These are phyloP conservation scores for Marisa cornuarietis DNA, from an alignment of 1,140 invertebrate species.

Conservation along the genomic window DNA sequence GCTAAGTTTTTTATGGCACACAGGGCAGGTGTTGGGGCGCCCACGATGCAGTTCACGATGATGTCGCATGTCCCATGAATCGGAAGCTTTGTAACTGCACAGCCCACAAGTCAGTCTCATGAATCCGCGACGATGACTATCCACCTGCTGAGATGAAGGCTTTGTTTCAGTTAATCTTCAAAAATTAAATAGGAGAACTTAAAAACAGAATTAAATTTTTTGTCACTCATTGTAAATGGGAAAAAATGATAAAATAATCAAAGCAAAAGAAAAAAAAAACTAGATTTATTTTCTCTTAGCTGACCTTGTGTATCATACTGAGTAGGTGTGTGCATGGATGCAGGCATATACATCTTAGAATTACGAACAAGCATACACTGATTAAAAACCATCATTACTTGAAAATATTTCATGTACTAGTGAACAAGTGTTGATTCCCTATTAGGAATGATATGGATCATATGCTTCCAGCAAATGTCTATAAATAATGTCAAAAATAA, in stretches of 20 bases:
- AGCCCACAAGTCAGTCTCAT: conserved; percentile 22
- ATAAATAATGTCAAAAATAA: no score
- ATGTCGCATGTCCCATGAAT: conserved; percentile 18
- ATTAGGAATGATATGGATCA: no score
- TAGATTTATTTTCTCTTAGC: no score
- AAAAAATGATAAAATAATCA: not conserved
- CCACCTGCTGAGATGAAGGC: not conserved
- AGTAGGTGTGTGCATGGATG: no score
- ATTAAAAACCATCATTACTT: no score
- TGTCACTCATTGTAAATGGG: not conserved
- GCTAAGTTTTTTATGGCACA: conserved; percentile 24
- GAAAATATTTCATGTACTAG: no score
- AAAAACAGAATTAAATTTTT: not conserved
- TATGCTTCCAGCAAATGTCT: no score
- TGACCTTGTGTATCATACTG: no score
- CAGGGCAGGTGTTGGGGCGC: conserved; percentile 8
- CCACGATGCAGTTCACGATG: conserved; percentile 29
- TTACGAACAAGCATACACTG: no score
- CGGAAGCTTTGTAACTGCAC: conserved; percentile 27
- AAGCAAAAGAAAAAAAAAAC: no score
- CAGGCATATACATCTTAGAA: no score
- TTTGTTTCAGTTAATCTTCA: not conserved
- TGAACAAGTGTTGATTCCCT: no score
- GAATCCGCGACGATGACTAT: not conserved
- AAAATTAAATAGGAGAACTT: not conserved